These are phyloP conservation scores for Xerus inauris DNA, from an alignment of 2,113 vertebrate genomes.

Conservation along the genomic window DNA sequence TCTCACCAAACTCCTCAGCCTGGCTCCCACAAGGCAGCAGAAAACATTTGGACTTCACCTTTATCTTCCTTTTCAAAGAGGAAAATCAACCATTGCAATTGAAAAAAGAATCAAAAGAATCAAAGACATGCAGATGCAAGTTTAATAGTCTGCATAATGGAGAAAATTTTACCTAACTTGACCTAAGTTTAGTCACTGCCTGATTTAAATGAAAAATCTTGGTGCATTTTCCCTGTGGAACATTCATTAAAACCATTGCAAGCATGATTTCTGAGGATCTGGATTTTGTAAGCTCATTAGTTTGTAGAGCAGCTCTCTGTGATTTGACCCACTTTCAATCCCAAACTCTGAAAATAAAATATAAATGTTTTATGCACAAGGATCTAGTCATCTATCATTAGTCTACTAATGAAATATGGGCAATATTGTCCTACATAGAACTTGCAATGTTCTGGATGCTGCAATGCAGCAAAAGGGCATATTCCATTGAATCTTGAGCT, in stretches of 20 bases:
- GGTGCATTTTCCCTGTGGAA: slow-evolving; percentile 50
- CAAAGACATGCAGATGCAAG: slow-evolving; percentile 44
- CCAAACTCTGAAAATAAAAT: slow-evolving; percentile 71
- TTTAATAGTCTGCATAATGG: slow-evolving; percentile 12
- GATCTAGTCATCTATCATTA: slow-evolving; percentile 57
- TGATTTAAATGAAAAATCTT: slow-evolving; percentile 58
- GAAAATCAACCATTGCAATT: not conserved
- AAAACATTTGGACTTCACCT: not conserved
- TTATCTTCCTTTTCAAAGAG: slow-evolving; percentile 41
- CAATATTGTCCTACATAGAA: not conserved
- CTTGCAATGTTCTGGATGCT: not conserved
- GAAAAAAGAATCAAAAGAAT: slow-evolving; percentile 37
- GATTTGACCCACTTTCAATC: slow-evolving; percentile 77
- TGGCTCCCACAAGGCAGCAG: not conserved
- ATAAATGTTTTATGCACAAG: slow-evolving; percentile 65
- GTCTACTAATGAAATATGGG: slow-evolving; percentile 54
- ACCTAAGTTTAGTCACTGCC: slow-evolving; percentile 53
- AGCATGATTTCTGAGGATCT: slow-evolving; percentile 66
- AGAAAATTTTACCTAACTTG: slow-evolving; percentile 62
- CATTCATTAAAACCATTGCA: slow-evolving; percentile 65
- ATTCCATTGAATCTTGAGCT: not conserved
- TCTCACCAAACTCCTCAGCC: not conserved
- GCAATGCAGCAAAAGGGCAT: not conserved
- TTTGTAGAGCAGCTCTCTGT: slow-evolving; percentile 67
- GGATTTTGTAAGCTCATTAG: slow-evolving; percentile 75